Evolutionary conservation across 2,113 vertebrate species (phyloP).

Genomic region (Gasterosteus aculeatus): DNA sequence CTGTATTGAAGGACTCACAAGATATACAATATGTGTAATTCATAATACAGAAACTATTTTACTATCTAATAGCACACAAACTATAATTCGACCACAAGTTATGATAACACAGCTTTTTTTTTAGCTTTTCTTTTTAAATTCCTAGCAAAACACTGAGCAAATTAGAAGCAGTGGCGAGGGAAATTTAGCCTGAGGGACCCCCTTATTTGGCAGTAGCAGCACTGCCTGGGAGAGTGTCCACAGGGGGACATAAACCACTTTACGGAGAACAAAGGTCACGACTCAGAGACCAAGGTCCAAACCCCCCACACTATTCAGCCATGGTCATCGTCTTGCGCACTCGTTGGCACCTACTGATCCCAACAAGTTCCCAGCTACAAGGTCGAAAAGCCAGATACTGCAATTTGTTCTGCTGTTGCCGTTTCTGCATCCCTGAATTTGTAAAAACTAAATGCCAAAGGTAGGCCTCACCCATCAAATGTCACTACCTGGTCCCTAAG

Average conservation of each 20-base stretch:
- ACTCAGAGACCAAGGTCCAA: slow-evolving; percentile 74
- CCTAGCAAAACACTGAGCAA: not conserved
- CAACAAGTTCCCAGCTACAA: slow-evolving; percentile 44
- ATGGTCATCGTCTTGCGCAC: slow-evolving; percentile 48
- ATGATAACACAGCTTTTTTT: too few relatives aligned
- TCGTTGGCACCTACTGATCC: slow-evolving; percentile 64
- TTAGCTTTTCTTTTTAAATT: too few relatives aligned
- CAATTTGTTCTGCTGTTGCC: not conserved
- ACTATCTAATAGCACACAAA: too few relatives aligned
- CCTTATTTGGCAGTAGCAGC: slow-evolving; percentile 43
- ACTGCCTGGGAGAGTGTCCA: slow-evolving; percentile 58
- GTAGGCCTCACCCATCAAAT: slow-evolving; percentile 32
- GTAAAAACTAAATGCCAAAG: slow-evolving; percentile 10
- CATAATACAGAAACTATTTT: too few relatives aligned
- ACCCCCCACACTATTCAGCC: slow-evolving; percentile 57
- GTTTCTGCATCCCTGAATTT: slow-evolving; percentile 28
- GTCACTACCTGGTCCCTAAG: slow-evolving; percentile 38
- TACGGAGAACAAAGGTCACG: slow-evolving; percentile 76
- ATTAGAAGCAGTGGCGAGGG: slow-evolving; percentile 9
- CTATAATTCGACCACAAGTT: too few relatives aligned
- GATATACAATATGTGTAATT: too few relatives aligned
- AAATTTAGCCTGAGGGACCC: slow-evolving; percentile 40
- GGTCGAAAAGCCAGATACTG: slow-evolving; percentile 31
- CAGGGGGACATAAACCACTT: slow-evolving; percentile 65
- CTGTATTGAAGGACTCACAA: too few relatives aligned